phyloP scores from a whole-genome alignment of 1,140 invertebrate species.

The Drosophila fuyamai region DNA sequence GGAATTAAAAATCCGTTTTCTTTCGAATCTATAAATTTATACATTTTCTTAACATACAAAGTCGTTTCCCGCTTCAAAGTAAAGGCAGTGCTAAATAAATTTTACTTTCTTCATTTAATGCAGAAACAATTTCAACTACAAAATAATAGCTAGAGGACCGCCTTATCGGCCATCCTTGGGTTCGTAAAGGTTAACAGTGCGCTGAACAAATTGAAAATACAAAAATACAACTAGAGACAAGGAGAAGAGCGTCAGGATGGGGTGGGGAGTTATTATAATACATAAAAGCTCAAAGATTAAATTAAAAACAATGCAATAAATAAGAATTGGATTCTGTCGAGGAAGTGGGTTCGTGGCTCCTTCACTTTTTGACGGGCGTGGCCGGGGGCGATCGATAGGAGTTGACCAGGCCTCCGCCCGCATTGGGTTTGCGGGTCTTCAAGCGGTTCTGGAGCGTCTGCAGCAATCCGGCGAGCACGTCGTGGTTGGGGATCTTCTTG shows the following conservation, averaged over 20 bases:
- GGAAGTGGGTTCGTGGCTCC: neutral
- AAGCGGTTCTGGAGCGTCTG: constrained; percentile 92
- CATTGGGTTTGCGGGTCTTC: constrained; percentile 85
- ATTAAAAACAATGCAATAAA: constrained; percentile 79
- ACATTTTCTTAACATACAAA: no score
- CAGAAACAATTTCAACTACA: constrained; percentile 80
- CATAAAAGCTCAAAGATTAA: constrained; percentile 59
- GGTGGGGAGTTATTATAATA: constrained; percentile 60
- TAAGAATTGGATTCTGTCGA: constrained; percentile 42
- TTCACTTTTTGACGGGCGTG: constrained; percentile 65
- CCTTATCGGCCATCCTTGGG: constrained; percentile 33
- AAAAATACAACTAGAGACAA: constrained; percentile 62
- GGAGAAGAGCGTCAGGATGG: neutral
- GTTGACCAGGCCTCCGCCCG: constrained; percentile 52
- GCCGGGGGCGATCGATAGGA: constrained; percentile 70
- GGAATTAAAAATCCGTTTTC: no score
- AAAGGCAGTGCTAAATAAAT: neutral
- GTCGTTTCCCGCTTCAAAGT: neutral
- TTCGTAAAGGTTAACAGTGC: constrained; percentile 73
- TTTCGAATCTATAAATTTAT: no score
- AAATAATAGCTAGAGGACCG: constrained; percentile 68
- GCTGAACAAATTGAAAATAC: constrained; percentile 69
- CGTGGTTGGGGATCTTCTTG: constrained; percentile 95
- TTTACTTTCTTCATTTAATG: constrained; percentile 65
- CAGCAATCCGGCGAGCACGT: constrained; percentile 93